Conservation (phyloP, 2,888 invertebrate species). For the Sepioteuthis lessoniana region DNA sequence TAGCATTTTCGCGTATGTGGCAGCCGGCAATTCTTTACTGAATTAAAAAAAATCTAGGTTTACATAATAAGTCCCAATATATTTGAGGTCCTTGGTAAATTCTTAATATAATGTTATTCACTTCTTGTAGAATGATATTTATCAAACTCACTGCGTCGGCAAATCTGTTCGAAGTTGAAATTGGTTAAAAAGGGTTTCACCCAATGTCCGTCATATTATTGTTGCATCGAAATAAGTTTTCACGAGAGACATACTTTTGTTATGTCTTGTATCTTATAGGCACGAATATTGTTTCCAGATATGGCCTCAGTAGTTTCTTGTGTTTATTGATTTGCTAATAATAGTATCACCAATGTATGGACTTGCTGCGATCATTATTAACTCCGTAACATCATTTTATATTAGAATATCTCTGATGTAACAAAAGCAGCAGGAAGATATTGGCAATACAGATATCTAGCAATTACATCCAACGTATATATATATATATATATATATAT, state of each 20-base stretch:
- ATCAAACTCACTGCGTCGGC: too few species aligned
- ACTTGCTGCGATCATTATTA: slow-evolving; percentile 2
- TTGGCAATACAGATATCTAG: background rate
- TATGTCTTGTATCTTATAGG: background rate
- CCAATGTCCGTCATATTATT: too few species aligned
- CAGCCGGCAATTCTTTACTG: too few species aligned
- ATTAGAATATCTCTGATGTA: background rate
- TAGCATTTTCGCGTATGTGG: too few species aligned
- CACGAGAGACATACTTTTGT: background rate
- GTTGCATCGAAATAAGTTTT: background rate
- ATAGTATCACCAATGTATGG: background rate
- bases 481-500: background rate
- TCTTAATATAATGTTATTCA: too few species aligned
- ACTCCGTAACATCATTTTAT: background rate
- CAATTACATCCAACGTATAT: background rate
- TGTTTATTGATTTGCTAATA: slow-evolving; percentile 25
- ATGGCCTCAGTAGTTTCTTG: background rate
- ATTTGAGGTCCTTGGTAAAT: too few species aligned
- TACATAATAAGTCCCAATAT: too few species aligned
- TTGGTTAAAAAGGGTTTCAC: too few species aligned
- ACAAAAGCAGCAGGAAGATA: background rate
- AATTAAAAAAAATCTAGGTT: too few species aligned
- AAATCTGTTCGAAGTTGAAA: too few species aligned
- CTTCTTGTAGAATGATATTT: too few species aligned
- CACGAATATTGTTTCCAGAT: background rate